phyloP scores from a whole-genome alignment of 2,113 vertebrate species.

The Noturus placidus region DNA sequence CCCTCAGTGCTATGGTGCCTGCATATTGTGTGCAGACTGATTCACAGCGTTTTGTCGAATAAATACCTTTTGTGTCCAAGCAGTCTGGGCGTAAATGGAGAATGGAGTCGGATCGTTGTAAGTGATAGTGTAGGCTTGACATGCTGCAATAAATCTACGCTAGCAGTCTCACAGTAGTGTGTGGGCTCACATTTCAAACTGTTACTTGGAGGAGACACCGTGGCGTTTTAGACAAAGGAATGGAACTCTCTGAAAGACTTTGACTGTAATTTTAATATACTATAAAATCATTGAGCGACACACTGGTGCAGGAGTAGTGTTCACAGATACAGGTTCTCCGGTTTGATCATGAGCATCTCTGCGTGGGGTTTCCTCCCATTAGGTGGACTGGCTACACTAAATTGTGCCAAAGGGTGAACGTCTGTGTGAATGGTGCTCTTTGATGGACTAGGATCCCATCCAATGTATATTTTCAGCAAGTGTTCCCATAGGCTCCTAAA shows the following conservation, averaged over 20 bases:
- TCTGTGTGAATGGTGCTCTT: background rate
- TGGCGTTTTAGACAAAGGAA: background rate
- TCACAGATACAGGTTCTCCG: background rate
- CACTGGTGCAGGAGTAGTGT: background rate
- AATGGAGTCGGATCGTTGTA: background rate
- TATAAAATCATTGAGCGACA: background rate
- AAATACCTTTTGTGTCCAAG: constrained; percentile 13
- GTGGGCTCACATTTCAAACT: constrained; percentile 5
- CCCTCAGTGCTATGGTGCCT: background rate
- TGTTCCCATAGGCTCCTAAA: background rate
- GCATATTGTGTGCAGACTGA: background rate
- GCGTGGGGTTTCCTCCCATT: background rate
- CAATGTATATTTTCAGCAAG: background rate
- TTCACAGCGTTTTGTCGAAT: constrained; percentile 1
- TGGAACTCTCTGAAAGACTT: background rate
- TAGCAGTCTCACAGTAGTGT: background rate
- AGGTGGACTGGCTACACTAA: background rate
- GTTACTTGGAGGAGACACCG: background rate
- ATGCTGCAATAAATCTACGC: background rate
- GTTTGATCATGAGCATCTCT: background rate
- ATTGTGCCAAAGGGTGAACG: background rate
- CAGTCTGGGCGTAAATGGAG: constrained; percentile 3
- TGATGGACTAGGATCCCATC: background rate
- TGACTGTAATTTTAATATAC: background rate
- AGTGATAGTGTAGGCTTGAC: background rate